Evolutionary conservation across 2,888 invertebrate genomes (phyloP).

Genomic region (Glaucopsyche alexis): DNA sequence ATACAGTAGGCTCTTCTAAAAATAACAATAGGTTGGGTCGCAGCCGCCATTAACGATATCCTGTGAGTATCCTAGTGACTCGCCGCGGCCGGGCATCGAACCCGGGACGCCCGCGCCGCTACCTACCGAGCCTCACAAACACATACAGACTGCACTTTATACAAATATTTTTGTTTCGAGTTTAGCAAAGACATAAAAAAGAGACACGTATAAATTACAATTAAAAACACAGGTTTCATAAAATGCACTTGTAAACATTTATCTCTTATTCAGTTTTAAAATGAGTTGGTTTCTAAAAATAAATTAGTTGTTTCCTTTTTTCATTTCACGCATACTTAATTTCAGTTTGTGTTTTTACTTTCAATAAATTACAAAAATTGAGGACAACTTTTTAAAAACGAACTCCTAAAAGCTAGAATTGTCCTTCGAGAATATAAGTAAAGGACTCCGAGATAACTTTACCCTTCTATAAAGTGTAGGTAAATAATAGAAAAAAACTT

Average conservation of each 20-base stretch:
- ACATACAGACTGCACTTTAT: constrained; percentile 25
- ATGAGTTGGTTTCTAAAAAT: background rate
- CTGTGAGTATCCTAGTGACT: constrained; percentile 64
- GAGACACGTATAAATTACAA: background rate
- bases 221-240: background rate
- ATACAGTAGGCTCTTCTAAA: constrained; percentile 20
- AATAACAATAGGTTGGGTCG: constrained; percentile 31
- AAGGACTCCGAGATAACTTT: no score
- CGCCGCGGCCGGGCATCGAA: constrained; percentile 66
- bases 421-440: no score
- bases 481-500: background rate
- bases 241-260: background rate
- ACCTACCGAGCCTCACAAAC: constrained; percentile 36
- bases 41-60: constrained; percentile 57
- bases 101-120: constrained; percentile 49
- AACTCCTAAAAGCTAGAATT: no score
- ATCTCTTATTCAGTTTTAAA: background rate
- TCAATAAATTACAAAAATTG: background rate
- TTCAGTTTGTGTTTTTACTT: no score
- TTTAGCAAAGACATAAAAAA: background rate
- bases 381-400: background rate
- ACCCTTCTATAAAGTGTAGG: background rate
- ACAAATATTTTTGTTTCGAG: background rate
- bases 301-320: background rate
- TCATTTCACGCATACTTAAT: no score